Evolutionary conservation across 2,888 invertebrate genomes (phyloP).

Genomic region (Ethmia dodecea): DNA sequence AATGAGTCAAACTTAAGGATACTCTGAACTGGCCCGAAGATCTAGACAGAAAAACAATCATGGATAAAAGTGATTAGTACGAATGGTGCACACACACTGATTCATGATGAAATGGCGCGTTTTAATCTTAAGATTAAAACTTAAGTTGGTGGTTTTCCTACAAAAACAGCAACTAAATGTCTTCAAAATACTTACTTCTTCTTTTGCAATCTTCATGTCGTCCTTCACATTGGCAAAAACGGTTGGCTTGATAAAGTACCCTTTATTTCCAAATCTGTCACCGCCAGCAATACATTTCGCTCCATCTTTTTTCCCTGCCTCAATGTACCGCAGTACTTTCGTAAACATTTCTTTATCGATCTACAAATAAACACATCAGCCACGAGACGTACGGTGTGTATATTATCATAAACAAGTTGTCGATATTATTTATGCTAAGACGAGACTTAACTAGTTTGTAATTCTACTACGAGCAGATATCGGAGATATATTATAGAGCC

Average conservation of each 20-base stretch:
- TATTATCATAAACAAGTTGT: too few species aligned
- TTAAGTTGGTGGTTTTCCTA: too few species aligned
- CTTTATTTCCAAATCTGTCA: slow-evolving; percentile 79
- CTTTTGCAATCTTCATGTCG: slow-evolving; percentile 86
- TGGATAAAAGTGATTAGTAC: neutral
- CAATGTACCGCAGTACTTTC: slow-evolving; percentile 86
- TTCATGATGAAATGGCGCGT: too few species aligned
- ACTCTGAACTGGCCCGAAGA: slow-evolving; percentile 94
- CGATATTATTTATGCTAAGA: too few species aligned
- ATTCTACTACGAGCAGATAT: too few species aligned
- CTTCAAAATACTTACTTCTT: slow-evolving; percentile 77
- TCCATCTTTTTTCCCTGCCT: slow-evolving; percentile 87
- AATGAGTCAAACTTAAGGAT: slow-evolving; percentile 90
- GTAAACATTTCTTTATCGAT: slow-evolving; percentile 86
- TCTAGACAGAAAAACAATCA: slow-evolving; percentile 66
- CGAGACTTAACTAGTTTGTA: too few species aligned
- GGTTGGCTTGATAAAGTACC: slow-evolving; percentile 88
- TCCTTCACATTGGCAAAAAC: slow-evolving; percentile 88
- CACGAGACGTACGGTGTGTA: too few species aligned
- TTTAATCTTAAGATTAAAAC: too few species aligned
- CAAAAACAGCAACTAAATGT: neutral
- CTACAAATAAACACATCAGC: slow-evolving; percentile 58
- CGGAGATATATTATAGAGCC: too few species aligned
- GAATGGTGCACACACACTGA: too few species aligned
- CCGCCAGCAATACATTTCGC: slow-evolving; percentile 90